A percentile compares a stretch with the other conserved stretches of the same genome.
phyloP scores from a whole-genome alignment of 2,888 invertebrate species.

The Argyra leucocephala region DNA sequence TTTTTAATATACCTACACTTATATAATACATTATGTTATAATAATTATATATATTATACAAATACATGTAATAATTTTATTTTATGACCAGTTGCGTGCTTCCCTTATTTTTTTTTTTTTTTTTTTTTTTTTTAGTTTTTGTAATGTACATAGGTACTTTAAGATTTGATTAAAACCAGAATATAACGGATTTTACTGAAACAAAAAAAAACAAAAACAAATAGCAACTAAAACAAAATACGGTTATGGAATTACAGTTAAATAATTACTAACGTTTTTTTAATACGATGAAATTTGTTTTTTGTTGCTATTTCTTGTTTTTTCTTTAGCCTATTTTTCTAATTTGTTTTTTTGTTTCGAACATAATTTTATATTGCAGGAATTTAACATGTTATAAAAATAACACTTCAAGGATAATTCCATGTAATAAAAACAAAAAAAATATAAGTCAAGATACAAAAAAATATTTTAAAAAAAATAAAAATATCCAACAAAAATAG shows the following conservation, averaged over 20 bases:
- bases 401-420: slow-evolving; percentile 1
- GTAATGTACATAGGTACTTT: no score
- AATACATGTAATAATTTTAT: not conserved
- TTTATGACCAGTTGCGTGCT: not conserved
- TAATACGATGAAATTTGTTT: not conserved
- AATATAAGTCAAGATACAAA: not conserved
- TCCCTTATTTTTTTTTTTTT: not conserved
- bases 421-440: not conserved
- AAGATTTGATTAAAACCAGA: not conserved
- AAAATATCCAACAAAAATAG: no score
- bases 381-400: slow-evolving; percentile 1
- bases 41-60: no score
- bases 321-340: not conserved
- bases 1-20: no score
- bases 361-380: not conserved
- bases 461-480: not conserved
- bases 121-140: not conserved
- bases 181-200: not conserved
- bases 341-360: not conserved
- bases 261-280: not conserved
- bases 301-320: not conserved
- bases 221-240: not conserved
- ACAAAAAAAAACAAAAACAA: not conserved
- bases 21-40: no score
- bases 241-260: not conserved